Evolutionary conservation across 2,797 vertebrate species (phyloP).

Genomic region (Xenentodon cancila): DNA sequence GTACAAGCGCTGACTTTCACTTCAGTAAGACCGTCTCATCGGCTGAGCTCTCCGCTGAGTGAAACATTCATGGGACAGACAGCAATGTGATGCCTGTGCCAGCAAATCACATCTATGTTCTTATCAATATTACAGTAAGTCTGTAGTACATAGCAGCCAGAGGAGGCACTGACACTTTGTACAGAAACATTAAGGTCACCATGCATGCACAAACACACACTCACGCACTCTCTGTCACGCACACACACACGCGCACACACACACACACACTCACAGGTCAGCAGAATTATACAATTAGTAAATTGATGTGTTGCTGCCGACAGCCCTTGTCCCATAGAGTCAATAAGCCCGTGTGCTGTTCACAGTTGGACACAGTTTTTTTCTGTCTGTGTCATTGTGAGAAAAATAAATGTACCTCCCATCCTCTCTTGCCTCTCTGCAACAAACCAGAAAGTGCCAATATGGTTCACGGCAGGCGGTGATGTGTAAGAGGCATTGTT

Average conservation of each 20-base stretch:
- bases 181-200: constrained; percentile 37
- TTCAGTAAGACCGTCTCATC: constrained; percentile 39
- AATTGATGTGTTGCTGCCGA: constrained; percentile 73
- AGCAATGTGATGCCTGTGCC: constrained; percentile 38
- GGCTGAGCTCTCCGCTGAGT: constrained; percentile 25
- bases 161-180: constrained; percentile 56
- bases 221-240: constrained; percentile 11
- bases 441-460: constrained; percentile 43
- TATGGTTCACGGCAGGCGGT: constrained; percentile 35
- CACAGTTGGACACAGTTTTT: constrained; percentile 59
- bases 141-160: constrained; percentile 57
- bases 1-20: constrained; percentile 41
- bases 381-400: constrained; percentile 36
- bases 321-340: constrained; percentile 80
- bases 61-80: constrained; percentile 49
- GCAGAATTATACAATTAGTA: constrained; percentile 69
- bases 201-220: constrained; percentile 17
- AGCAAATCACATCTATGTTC: constrained; percentile 39
- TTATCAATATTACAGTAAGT: constrained; percentile 57
- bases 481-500: constrained; percentile 45
- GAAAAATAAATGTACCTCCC: constrained; percentile 52
- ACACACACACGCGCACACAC: constrained; percentile 23
- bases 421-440: constrained; percentile 37
- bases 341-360: constrained; percentile 65
- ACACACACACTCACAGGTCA: constrained; percentile 65